phyloP scores from a whole-genome alignment of 1,140 invertebrate genomes.

The Ectropis grisescens region DNA sequence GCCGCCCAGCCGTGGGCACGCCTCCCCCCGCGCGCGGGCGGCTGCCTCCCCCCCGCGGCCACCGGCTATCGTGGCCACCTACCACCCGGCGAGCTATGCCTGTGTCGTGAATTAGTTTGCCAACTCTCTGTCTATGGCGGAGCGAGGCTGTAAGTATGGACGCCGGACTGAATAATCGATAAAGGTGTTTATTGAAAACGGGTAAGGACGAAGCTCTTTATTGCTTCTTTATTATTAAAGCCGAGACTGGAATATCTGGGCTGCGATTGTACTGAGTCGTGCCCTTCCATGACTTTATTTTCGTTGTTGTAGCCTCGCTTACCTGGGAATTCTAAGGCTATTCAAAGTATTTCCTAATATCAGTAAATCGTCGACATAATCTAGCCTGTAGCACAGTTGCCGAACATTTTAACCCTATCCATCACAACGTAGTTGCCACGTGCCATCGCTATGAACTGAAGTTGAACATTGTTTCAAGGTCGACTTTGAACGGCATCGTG shows the following conservation, averaged over 20 bases:
- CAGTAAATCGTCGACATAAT: too few relatives aligned
- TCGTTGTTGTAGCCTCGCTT: too few relatives aligned
- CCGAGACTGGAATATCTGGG: slow-evolving; percentile 17
- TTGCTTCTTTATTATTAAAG: slow-evolving; percentile 65
- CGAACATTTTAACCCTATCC: too few relatives aligned
- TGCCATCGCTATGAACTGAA: too few relatives aligned
- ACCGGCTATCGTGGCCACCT: slow-evolving; percentile 54
- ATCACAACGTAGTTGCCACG: too few relatives aligned
- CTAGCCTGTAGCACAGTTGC: too few relatives aligned
- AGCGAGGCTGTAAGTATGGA: slow-evolving; percentile 65
- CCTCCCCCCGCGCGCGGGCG: slow-evolving; percentile 22
- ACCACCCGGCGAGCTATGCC: slow-evolving; percentile 60
- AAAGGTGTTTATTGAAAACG: slow-evolving; percentile 70
- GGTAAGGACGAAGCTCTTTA: slow-evolving; percentile 63
- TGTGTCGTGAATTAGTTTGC: slow-evolving; percentile 68
- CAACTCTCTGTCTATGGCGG: slow-evolving; percentile 67
- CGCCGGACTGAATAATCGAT: slow-evolving; percentile 67
- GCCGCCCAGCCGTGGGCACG: slow-evolving; percentile 56
- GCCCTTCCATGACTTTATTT: too few relatives aligned
- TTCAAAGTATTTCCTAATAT: too few relatives aligned
- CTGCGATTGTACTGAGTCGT: slow-evolving; percentile 2
- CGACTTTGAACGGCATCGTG: too few relatives aligned
- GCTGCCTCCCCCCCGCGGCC: slow-evolving; percentile 30
- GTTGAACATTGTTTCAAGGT: too few relatives aligned
- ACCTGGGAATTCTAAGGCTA: too few relatives aligned